Evolutionary conservation across 2,797 vertebrate genomes (phyloP).

Genomic region (Acanthis flammea): DNA sequence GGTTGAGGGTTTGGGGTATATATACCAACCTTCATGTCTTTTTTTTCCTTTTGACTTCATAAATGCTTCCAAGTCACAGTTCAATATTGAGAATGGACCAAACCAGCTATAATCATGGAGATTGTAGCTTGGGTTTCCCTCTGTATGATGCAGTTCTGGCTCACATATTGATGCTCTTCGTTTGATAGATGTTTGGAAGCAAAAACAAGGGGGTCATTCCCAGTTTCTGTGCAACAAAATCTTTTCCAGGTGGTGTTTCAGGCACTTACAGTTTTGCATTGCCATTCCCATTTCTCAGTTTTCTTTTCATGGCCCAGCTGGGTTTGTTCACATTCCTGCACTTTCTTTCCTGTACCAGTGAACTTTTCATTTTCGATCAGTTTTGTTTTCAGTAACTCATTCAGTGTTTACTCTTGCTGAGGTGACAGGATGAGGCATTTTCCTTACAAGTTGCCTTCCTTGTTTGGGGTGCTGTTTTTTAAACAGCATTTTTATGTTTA

Average conservation of each 20-base stretch:
- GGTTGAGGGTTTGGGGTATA: not conserved
- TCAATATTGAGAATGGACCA: not conserved
- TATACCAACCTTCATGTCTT: not conserved
- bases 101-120: not conserved
- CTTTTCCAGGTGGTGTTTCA: not conserved
- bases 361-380: not conserved
- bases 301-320: not conserved
- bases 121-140: not conserved
- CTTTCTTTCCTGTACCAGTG: not conserved
- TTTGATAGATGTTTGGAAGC: not conserved
- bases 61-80: not conserved
- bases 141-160: not conserved
- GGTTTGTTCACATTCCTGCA: not conserved
- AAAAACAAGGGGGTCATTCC: not conserved
- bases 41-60: not conserved
- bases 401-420: not conserved
- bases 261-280: not conserved
- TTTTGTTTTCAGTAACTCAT: not conserved
- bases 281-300: not conserved
- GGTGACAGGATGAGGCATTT: not conserved
- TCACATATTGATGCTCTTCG: accelerated
- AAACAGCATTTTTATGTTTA: not conserved
- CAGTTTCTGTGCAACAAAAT: not conserved
- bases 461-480: not conserved
- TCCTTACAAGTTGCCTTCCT: not conserved